phyloP scores from a whole-genome alignment of 2,797 vertebrate genomes.

The Emys orbicularis region DNA sequence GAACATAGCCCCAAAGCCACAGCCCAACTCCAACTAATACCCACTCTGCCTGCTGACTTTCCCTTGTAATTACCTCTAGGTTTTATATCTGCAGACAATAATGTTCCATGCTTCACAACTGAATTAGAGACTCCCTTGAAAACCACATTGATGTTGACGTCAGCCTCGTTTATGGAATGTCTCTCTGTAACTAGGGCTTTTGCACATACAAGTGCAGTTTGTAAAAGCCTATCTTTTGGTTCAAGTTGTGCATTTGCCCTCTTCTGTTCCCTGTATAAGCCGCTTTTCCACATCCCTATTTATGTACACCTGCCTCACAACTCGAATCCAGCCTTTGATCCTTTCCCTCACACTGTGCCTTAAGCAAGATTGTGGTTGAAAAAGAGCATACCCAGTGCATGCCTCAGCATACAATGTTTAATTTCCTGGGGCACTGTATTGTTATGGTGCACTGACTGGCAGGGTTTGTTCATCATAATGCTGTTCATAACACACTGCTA shows the following conservation, averaged over 20 bases:
- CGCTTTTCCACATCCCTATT: background rate
- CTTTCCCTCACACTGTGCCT: background rate
- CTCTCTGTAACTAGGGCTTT: conserved; percentile 55
- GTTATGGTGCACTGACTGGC: background rate
- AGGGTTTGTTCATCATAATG: background rate
- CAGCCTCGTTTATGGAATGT: conserved; percentile 61
- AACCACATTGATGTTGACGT: conserved; percentile 61
- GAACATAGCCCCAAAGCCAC: conserved; percentile 34
- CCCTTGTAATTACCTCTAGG: conserved; percentile 70
- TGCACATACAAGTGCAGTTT: conserved; percentile 58
- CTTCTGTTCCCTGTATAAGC: background rate
- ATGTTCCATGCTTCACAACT: conserved; percentile 37
- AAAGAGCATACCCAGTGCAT: background rate
- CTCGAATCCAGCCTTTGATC: conserved; percentile 12
- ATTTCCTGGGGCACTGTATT: background rate
- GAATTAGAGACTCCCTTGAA: conserved; percentile 74
- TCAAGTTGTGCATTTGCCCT: background rate
- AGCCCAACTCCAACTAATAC: conserved; percentile 41
- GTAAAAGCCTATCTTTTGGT: background rate
- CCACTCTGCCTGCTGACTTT: conserved; percentile 29
- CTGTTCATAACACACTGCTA: background rate
- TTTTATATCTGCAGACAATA: conserved; percentile 56
- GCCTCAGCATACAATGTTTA: background rate
- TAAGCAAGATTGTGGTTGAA: background rate
- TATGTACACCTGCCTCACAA: background rate